Evolutionary conservation across 2,888 invertebrate species (phyloP).

Genomic region (Cheilosia urbana): DNA sequence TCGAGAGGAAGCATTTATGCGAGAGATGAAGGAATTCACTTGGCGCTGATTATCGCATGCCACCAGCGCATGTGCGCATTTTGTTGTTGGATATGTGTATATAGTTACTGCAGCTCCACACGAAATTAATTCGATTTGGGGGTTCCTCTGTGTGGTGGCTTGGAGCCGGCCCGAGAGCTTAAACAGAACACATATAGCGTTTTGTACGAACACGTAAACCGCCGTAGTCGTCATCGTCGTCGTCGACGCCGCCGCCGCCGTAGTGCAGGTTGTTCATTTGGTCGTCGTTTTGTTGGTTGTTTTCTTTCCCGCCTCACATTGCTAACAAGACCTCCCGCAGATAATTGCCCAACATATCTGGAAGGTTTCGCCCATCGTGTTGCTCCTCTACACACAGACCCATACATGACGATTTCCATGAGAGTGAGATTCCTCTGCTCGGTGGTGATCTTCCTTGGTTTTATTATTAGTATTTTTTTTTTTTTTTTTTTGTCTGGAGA

Average conservation of each 20-base stretch:
- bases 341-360: conserved; percentile 75
- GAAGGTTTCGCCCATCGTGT: conserved; percentile 75
- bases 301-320: conserved; percentile 75
- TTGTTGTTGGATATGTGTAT: conserved; percentile 40
- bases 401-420: conserved; percentile 32
- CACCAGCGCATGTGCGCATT: conserved; percentile 44
- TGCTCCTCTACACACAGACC: conserved; percentile 30
- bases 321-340: conserved; percentile 76
- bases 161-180: conserved; percentile 55
- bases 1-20: conserved; percentile 61
- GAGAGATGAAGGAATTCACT: conserved; percentile 67
- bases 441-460: neutral
- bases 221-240: conserved; percentile 30
- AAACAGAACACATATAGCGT: conserved; percentile 72
- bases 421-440: conserved; percentile 57
- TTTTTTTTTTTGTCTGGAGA: conserved; percentile 15
- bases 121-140: conserved; percentile 75
- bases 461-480: conserved; percentile 11
- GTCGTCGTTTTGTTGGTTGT: conserved; percentile 66
- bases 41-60: conserved; percentile 75
- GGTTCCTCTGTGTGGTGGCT: conserved; percentile 42
- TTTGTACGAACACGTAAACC: conserved; percentile 74
- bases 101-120: conserved; percentile 52
- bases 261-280: too few species aligned
- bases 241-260: conserved; percentile 13